Evolutionary conservation across 2,113 vertebrate species (phyloP), one percentile per base, ranked within the genome.

Genomic region (Bothrops jararaca): DNA sequence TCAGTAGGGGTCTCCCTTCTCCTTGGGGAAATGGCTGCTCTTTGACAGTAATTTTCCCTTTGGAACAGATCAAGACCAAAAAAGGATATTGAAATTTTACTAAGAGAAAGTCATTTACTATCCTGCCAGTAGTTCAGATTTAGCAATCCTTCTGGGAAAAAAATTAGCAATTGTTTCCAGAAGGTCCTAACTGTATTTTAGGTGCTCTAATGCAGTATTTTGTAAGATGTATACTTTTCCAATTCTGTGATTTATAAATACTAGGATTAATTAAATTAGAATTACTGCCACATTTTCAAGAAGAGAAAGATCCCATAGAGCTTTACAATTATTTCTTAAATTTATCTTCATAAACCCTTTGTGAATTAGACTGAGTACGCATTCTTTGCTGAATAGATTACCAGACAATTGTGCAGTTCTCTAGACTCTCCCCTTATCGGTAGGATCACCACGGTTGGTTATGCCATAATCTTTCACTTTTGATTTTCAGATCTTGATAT

Each of bases 1-100:
- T 54, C 95, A 92, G 91, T 4, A 95, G 96, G 85, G 89, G 94
- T 95, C 95, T 93, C 95, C 60, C 88, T 9, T 92, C 90, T 92
- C 95, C 5, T 0, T 88, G 54, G 29, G 92, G 90, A 94, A 90
- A 91, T 15, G 7, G 0, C 0, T 0, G 0, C 23, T 23, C 12
- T 15, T n/a, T 6, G 2, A 5, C 1, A 2, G 0, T 56, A 6
- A 4, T 64, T 42, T 42, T 80, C 34, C 34, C 74, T 39, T 5
- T 22, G 24, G 3, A 2, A 50, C 34, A 88, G 53, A 56, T 89
- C 23, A 8, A 34, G 54, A 13, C 69, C 18, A 20, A 34, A 29
- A 26, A 24, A 85, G 7, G 39, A 42, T 50, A 1, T 89, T 80
- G 56, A 56, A 29, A 3, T 53, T 22, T 50, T 52, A 13, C 23